Percentiles rank a stretch among this genome's conserved stretches.
These are phyloP conservation scores for Callithrix jacchus DNA, from an alignment of 2,113 vertebrate genomes.

Conservation along the genomic window DNA sequence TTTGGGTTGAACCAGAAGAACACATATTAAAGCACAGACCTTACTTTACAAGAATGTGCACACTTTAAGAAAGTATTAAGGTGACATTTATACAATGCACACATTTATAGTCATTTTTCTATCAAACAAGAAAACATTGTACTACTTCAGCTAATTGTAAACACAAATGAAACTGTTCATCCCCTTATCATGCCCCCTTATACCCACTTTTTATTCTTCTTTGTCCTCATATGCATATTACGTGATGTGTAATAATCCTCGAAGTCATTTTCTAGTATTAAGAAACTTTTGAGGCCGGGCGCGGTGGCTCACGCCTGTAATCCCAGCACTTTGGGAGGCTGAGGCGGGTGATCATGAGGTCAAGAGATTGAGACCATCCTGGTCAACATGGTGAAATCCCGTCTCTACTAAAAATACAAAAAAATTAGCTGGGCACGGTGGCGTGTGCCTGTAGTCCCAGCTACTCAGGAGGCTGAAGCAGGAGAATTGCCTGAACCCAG, in stretches of 20 bases:
- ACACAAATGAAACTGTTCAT: not conserved
- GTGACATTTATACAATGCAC: not conserved
- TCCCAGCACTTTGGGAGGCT: too few relatives aligned
- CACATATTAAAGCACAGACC: not conserved
- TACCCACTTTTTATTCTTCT: not conserved
- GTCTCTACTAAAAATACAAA: too few relatives aligned
- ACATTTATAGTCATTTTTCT: not conserved
- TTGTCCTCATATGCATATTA: not conserved
- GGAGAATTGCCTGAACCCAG: too few relatives aligned
- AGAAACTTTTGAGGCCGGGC: not conserved
- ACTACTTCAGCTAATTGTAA: not conserved
- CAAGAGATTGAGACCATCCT: too few relatives aligned
- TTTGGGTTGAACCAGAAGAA: not conserved
- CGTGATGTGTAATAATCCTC: conserved; percentile 12
- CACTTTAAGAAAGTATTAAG: not conserved
- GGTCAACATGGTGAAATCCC: too few relatives aligned
- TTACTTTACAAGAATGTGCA: conserved; percentile 26
- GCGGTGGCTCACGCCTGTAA: too few relatives aligned
- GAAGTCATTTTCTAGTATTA: conserved; percentile 33
- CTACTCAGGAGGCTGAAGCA: too few relatives aligned
- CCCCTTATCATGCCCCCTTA: not conserved
- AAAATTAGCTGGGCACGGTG: too few relatives aligned
- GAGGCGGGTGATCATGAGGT: too few relatives aligned
- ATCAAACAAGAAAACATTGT: not conserved
- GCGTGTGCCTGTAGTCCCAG: too few relatives aligned